Evolutionary conservation across 1,140 invertebrate species (phyloP).

Genomic region (Apocrypta bakeri): DNA sequence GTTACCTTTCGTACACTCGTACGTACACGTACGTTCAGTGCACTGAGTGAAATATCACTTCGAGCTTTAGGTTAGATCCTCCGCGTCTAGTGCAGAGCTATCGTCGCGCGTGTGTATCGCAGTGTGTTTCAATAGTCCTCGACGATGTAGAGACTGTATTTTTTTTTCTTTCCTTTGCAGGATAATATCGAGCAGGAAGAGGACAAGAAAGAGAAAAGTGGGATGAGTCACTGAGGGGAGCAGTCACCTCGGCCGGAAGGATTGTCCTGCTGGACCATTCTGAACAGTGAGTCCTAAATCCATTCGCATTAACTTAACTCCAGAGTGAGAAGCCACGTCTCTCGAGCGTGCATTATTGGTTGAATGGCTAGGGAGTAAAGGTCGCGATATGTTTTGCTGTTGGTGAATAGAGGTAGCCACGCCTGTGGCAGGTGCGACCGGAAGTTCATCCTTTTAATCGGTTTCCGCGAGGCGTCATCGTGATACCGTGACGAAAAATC

Average conservation of each 20-base stretch:
- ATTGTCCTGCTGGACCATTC: constrained; percentile 62
- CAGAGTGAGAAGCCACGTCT: neutral
- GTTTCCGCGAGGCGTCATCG: constrained; percentile 55
- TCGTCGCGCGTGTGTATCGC: neutral
- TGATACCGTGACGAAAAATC: constrained; percentile 61
- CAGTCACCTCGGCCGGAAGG: constrained; percentile 36
- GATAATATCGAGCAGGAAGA: neutral
- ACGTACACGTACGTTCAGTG: neutral
- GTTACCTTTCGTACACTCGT: neutral
- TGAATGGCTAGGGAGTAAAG: neutral
- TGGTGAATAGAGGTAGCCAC: constrained; percentile 28
- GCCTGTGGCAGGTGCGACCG: constrained; percentile 53
- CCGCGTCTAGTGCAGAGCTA: neutral
- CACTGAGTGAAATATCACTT: neutral
- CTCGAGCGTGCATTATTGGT: neutral
- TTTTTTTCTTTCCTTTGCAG: neutral
- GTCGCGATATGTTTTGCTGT: neutral
- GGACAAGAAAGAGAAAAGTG: constrained; percentile 38
- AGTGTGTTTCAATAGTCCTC: neutral
- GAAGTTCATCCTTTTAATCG: constrained; percentile 58
- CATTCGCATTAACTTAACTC: constrained; percentile 7
- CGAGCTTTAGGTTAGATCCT: constrained; percentile 13
- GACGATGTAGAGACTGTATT: neutral
- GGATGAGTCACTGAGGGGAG: constrained; percentile 61
- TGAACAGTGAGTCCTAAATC: constrained; percentile 64